Evolutionary conservation across 2,888 invertebrate genomes (phyloP), one percentile per base, ranked within the genome.

Genomic region (Drosophila melanosoma): DNA sequence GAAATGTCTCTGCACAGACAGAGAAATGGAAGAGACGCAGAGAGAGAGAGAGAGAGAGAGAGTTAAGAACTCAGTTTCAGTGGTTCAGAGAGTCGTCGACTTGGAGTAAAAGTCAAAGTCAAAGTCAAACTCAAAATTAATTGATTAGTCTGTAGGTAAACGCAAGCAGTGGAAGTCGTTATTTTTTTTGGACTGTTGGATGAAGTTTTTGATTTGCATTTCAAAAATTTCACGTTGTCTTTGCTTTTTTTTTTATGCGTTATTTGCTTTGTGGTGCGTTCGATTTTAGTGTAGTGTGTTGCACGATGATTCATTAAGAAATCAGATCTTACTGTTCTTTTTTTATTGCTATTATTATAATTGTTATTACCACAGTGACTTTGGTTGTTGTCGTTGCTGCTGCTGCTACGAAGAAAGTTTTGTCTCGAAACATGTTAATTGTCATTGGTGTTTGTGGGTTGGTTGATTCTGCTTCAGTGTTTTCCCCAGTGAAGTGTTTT

Each of bases 351-450:
- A n/a, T n/a, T 32, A 42, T n/a, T 32, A 32, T 57, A 20, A 42
- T 15, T 57, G 32, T 26, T 54, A 33, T 64, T 61, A 32, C 20
- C 20, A 20, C 12, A 20, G 12, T 59, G 71, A 45, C 48, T 68
- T 59, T 71, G 58, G 32, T 56, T 73, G 48, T 51, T 68, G 35
- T 57, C 67, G 58, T 57, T 62, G 59, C 26, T 49, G 57, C 60
- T 52, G 40, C 35, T 42, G 72, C 61, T 12, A 40, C 69, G 68
- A 86, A 89, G 86, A 86, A 89, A 89, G 89, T 89, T 86, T 89
- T 86, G 87, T 69, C 69, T 67, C 59, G 48, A 66, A 81, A 87
- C 88, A 87, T 84, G 89, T 84, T 89, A 87, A 86, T 84, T 89
- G 89, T 76, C 32, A 59, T 67, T 58, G 74, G 64, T 23, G 23